Evolutionary conservation across 2,888 invertebrate genomes (phyloP), one percentile per base, ranked within the genome.

Genomic region (Rosalia funebris): DNA sequence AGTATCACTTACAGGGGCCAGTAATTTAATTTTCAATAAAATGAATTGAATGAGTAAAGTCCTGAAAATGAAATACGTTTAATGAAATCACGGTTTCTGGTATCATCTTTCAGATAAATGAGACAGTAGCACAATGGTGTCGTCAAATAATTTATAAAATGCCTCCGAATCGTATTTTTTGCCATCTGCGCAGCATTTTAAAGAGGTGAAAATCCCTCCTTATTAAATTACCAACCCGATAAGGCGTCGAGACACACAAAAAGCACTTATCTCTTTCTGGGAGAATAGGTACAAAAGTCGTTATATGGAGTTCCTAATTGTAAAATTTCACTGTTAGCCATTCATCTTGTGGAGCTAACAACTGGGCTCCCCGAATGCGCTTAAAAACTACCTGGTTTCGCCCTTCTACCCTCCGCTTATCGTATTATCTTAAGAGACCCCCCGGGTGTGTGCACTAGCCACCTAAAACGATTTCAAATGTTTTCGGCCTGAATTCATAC

Each of bases 331-430:
- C 71, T 64, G 65, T 67, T 69, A 68, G 71, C 78, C 74, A 80
- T 80, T 79, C 79, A 79, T 81, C 81, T 79, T 77, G 75, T 70
- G 75, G 76, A 76, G 77, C 77, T 77, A 78, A 78, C 79, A 77
- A 77, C 77, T 69, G 69, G 71, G 73, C 73, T 70, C 63, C 68
- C 72, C 69, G 68, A 74, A 72, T 71, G 73, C 75, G 73, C 77
- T 79, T 78, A 73, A 77, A 78, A 80, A 80, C 79, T 81, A 81
- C 81, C 81, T 81, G 81, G 48, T 77, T 71, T 71, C 63, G 65
- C 71, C 66, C 68, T 69, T 72, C 63, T 62, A 32, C 42, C 53
- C 53, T 42, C 31, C 15, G 36, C 42, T 56, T 56, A 56, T 56
- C 56, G 31, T 41, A 47, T 56, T 56, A 56, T 47, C 47, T 56